Evolutionary conservation across 2,888 invertebrate genomes (phyloP).

Genomic region (Seladonia tumulorum): DNA sequence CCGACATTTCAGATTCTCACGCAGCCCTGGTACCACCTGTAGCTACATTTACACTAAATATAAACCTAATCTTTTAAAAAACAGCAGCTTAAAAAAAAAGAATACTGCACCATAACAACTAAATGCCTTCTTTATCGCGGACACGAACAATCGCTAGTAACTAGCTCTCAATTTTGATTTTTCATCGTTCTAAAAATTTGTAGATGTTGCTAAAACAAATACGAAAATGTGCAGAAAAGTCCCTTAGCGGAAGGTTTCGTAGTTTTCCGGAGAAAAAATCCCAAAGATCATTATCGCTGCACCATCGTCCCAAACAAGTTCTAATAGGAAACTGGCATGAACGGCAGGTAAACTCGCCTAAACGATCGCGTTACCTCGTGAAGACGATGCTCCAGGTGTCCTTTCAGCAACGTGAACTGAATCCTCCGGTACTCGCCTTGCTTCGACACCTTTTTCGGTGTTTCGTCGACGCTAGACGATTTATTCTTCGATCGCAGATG

Average conservation of each 20-base stretch:
- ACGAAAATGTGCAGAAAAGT: not conserved
- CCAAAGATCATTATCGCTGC: not conserved
- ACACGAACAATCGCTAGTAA: not conserved
- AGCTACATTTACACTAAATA: not conserved
- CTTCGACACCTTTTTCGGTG: conserved; percentile 68
- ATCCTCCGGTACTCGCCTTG: conserved; percentile 76
- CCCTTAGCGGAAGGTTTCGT: not conserved
- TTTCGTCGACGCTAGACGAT: conserved; percentile 40
- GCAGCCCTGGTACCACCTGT: not conserved
- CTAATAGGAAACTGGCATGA: not conserved
- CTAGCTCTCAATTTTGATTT: not conserved
- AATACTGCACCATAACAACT: not conserved
- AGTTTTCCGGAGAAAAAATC: not conserved
- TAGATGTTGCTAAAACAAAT: not conserved
- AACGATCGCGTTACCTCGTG: conserved; percentile 76
- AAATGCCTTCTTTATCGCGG: not conserved
- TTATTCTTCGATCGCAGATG: conserved; percentile 62
- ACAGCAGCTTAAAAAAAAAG: not conserved
- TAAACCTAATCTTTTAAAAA: not conserved
- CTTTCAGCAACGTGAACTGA: conserved; percentile 75
- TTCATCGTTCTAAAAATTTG: not conserved
- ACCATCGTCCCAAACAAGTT: not conserved
- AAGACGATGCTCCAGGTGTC: conserved; percentile 78
- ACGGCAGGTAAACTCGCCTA: not conserved
- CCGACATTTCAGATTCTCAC: too few relatives aligned